Evolutionary conservation across 2,797 vertebrate genomes (phyloP), one percentile per base, ranked within the genome.

Genomic region (Furcifer pardalis): DNA sequence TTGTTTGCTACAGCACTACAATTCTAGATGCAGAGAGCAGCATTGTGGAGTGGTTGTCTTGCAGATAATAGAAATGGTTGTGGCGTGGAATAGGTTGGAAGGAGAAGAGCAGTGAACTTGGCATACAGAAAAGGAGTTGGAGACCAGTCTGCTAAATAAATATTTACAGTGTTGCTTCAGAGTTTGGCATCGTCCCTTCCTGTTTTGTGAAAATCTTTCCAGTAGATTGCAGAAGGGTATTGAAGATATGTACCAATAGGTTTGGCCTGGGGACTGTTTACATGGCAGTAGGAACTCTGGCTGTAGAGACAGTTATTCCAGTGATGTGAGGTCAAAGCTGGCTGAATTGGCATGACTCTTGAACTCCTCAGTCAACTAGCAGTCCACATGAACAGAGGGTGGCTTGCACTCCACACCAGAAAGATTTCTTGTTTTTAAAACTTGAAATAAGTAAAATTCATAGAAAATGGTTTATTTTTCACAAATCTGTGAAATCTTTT

Each of bases 251-350:
- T 88, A 87, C 76, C 86, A 8, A 65, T 87, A 82, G 19, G 82
- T 77, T 89, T 89, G 84, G 86, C 87, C 81, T 87, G 23, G 85
- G 82, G 83, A 90, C 87, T 95, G 92, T 93, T 95, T 92, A 88
- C 86, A 60, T 89, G 76, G 25, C 60, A 86, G 81, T 88, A 90
- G 88, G 90, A 92, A 84, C 89, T 0, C 5, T 69, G 72, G 80
- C 77, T 82, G 76, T 84, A 79, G 90, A 85, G 72, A 74, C n/a
- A 52, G 87, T 60, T 88, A 86, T 59, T 32, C 27, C 42, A 71
- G 1, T 49, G 25, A 37, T 77, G 23, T 60, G 37, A 30, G 2
- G 21, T 76, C 52, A 66, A 68, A 59, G 73, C 62, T 86, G 79
- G 66, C 23, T 6, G 4, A 15, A 8, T 2, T 71, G 52, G 46